Evolutionary conservation across 1,140 invertebrate genomes (phyloP).

Genomic region (Drosophila tristis): DNA sequence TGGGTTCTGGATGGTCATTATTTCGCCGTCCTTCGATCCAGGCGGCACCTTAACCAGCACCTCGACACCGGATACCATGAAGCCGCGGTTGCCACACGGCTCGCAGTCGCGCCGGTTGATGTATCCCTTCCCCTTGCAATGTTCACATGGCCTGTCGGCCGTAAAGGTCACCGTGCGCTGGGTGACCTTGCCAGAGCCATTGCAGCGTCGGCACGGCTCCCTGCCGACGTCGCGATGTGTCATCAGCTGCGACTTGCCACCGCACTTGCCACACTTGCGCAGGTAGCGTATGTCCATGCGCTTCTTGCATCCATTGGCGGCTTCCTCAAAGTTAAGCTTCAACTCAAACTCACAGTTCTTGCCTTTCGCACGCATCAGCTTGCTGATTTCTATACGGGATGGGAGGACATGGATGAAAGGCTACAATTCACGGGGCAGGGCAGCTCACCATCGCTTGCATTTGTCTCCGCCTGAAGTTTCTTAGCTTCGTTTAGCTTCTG

Average conservation of each 20-base stretch:
- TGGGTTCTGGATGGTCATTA: constrained; percentile 65
- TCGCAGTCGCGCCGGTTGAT: constrained; percentile 76
- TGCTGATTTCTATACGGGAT: constrained; percentile 47
- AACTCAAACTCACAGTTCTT: constrained; percentile 49
- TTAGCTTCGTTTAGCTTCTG: constrained; percentile 9
- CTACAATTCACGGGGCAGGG: too few species aligned
- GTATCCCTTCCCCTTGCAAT: constrained; percentile 73
- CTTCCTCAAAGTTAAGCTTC: constrained; percentile 62
- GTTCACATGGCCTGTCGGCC: constrained; percentile 42
- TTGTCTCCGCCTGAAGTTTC: background rate
- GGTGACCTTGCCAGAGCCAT: constrained; percentile 64
- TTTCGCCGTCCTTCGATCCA: constrained; percentile 69
- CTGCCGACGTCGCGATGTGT: constrained; percentile 57
- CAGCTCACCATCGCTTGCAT: constrained; percentile 43
- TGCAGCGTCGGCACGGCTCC: constrained; percentile 75
- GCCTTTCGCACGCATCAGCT: constrained; percentile 14
- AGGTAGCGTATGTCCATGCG: constrained; percentile 61
- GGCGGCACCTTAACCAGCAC: constrained; percentile 64
- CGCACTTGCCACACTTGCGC: constrained; percentile 69
- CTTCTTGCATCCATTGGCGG: constrained; percentile 72
- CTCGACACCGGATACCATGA: constrained; percentile 51
- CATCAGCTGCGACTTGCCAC: constrained; percentile 71
- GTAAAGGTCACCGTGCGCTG: constrained; percentile 64
- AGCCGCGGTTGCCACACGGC: constrained; percentile 66
- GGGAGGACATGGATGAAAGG: background rate